A percentile compares a stretch with the other conserved stretches of the same genome.
phyloP scores from a whole-genome alignment of 1,140 invertebrate genomes.

The Oryctes rhinoceros region DNA sequence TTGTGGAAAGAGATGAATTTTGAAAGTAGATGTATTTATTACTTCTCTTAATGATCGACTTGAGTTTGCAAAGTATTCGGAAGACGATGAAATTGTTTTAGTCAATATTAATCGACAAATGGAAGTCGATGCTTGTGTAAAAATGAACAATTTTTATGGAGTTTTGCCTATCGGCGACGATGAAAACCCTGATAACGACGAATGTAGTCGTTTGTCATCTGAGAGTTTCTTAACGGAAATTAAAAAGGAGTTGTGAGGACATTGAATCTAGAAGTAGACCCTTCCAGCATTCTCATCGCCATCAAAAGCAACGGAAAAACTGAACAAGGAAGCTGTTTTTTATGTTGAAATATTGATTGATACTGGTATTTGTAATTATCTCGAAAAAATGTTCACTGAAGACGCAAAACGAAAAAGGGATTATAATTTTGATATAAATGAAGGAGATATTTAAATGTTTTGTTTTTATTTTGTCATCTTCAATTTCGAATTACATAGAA shows the following conservation, averaged over 20 bases:
- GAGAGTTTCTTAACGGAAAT: background rate
- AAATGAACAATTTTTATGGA: background rate
- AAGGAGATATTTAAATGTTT: no score
- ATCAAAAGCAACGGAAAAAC: no score
- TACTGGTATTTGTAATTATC: no score
- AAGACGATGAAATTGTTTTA: conserved; percentile 43
- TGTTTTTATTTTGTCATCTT: no score
- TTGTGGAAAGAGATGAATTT: conserved; percentile 46
- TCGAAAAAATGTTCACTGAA: no score
- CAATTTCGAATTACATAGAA: no score
- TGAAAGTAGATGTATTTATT: conserved; percentile 45
- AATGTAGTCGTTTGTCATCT: background rate
- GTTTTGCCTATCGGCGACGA: background rate
- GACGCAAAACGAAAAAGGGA: no score
- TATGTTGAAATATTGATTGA: no score
- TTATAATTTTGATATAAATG: no score
- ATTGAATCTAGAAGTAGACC: background rate
- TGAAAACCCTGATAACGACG: background rate
- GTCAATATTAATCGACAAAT: conserved; percentile 44
- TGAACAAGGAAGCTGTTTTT: no score
- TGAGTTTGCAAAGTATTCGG: conserved; percentile 43
- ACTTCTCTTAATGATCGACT: conserved; percentile 42
- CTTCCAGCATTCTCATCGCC: no score
- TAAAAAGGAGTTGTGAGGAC: background rate
- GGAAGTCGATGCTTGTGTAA: conserved; percentile 15